Evolutionary conservation across 2,888 invertebrate genomes (phyloP), one percentile per base, ranked within the genome.

Genomic region (Eupithecia exiguata): DNA sequence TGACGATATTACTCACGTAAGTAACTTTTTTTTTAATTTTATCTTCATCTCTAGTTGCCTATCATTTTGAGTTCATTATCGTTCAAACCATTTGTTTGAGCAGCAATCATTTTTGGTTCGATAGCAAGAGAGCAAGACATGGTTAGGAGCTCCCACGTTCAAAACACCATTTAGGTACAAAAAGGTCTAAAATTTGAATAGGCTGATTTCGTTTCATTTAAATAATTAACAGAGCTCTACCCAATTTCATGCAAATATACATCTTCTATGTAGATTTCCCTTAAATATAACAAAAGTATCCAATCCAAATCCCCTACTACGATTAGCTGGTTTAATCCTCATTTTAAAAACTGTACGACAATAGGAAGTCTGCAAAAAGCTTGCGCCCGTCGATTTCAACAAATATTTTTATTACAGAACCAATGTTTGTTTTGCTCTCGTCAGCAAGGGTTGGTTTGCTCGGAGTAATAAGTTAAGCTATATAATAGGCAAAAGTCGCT

Each of bases 351-450:
- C 87, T 89, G 89, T 86, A 87, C 85, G 83, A 93, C 93, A 93
- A 93, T 91, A 79, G 89, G 80, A 86, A 86, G 88, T 87, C 85
- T 84, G 88, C 82, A 89, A 90, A 89, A 87, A 91, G 89, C 87
- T 84, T 90, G 86, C 86, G 82, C 84, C 87, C 87, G 86, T 87
- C 82, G 89, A 90, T 90, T 91, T 89, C 85, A 83, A 89, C 92
- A 92, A 94, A 94, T 94, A 93, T 94, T 94, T 93, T 93, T 92
- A 92, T 93, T 92, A 92, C 92, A 89, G 89, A 90, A 91, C 91
- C 90, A 93, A 94, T 93, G 93, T 94, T 93, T 93, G 90, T 89
- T 83, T 85, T 88, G 88, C 89, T 88, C 90, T 91, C 88, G 89
- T 89, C 91, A 89, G 89, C 88, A 89, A 89, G 92, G 92, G 89